phyloP scores from a whole-genome alignment of 30 jellyfish, hydroid and myxozoan genomes.

The Aurelia coerulea region DNA sequence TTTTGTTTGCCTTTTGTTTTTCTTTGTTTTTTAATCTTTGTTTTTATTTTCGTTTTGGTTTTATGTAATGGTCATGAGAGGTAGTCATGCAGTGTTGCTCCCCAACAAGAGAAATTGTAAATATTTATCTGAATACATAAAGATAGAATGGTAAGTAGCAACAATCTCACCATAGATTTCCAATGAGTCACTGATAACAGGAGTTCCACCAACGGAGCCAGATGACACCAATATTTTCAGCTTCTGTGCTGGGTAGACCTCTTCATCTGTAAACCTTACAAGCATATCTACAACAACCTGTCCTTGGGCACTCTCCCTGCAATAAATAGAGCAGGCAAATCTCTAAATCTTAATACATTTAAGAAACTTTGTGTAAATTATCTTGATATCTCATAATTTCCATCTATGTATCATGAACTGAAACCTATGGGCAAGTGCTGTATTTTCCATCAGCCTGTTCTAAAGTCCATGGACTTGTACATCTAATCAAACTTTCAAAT shows the following conservation, averaged over 20 bases:
- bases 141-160: too few species aligned
- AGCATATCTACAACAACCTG: conserved; percentile 71
- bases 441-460: too few species aligned
- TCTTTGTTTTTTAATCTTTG: too few species aligned
- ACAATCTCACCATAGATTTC: conserved; percentile 59
- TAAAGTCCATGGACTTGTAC: too few species aligned
- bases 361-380: too few species aligned
- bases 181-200: conserved; percentile 75
- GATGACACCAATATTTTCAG: conserved; percentile 57
- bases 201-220: conserved; percentile 78
- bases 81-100: too few species aligned
- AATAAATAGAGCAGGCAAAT: not conserved
- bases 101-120: too few species aligned
- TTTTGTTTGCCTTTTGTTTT: too few species aligned
- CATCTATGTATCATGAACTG: not conserved
- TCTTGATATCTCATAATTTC: not conserved
- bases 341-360: not conserved
- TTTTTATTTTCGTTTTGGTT: too few species aligned
- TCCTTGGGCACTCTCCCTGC: conserved; percentile 75
- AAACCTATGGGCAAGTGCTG: not conserved
- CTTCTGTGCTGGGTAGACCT: conserved; percentile 77
- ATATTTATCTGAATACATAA: too few species aligned
- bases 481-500: too few species aligned
- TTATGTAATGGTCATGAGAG: too few species aligned
- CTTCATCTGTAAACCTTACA: conserved; percentile 73